Evolutionary conservation across 37 sponge, comb jelly and placozoan species (phyloP).

Genomic region (Agelas oroides): DNA sequence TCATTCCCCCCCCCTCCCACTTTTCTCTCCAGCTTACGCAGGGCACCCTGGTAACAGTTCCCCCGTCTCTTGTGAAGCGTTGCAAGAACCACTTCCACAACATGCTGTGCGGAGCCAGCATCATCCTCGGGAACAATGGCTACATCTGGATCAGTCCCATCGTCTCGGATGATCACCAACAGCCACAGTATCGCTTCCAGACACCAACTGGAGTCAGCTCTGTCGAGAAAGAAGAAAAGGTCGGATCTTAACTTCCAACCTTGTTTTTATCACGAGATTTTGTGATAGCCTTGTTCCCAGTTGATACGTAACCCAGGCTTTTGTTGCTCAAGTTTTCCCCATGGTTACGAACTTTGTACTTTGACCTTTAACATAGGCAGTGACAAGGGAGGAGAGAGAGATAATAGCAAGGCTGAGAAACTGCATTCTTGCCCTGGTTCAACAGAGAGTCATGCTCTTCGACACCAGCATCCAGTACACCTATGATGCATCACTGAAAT

Average conservation of each 20-base stretch:
- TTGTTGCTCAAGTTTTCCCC: too few relatives aligned
- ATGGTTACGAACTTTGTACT: too few relatives aligned
- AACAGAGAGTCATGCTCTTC: conserved; percentile 71
- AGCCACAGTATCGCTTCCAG: conserved; percentile 39
- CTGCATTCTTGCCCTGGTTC: conserved; percentile 87
- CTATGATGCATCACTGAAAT: conserved; percentile 90
- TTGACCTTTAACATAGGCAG: conserved; percentile 19
- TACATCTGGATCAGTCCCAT: conserved; percentile 93
- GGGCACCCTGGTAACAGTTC: conserved; percentile 84
- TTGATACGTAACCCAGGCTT: too few relatives aligned
- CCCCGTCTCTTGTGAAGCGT: conserved; percentile 89
- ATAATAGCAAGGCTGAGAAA: conserved; percentile 95
- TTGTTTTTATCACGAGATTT: neutral
- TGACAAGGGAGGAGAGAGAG: conserved; percentile 83
- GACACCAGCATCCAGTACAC: conserved; percentile 94
- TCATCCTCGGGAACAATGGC: conserved; percentile 98
- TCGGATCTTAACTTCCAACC: too few relatives aligned
- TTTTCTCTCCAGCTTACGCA: conserved; percentile 45
- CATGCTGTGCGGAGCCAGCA: conserved; percentile 88
- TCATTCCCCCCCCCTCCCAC: neutral
- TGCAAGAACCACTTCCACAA: conserved; percentile 98
- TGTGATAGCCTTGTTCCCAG: too few relatives aligned
- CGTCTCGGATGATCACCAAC: conserved; percentile 65
- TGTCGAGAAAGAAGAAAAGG: conserved; percentile 37
- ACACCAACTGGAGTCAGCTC: neutral